These are phyloP conservation scores for Pomatorhinus ruficollis DNA, from an alignment of 2,113 vertebrate genomes.

Conservation along the genomic window DNA sequence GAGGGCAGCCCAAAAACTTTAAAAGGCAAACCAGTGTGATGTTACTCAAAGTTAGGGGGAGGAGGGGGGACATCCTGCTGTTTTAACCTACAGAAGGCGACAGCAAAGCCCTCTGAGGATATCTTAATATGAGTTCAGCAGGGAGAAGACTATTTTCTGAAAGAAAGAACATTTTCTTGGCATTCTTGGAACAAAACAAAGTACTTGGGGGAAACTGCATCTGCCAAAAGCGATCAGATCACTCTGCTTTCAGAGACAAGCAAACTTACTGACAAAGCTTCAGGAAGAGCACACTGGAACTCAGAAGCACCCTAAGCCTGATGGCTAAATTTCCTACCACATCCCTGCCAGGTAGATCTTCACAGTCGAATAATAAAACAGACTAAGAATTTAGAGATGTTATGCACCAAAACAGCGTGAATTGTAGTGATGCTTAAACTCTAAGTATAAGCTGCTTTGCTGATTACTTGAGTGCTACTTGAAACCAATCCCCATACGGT, in stretches of 20 bases:
- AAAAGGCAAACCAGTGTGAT: background rate
- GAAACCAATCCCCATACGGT: background rate
- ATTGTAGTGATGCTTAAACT: background rate
- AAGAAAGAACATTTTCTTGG: slow-evolving; percentile 53
- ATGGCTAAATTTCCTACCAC: slow-evolving; percentile 21
- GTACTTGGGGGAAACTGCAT: background rate
- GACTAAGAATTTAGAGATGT: background rate
- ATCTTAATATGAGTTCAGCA: background rate
- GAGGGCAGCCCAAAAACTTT: background rate
- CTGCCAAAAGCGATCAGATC: slow-evolving; percentile 57
- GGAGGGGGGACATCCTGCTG: background rate
- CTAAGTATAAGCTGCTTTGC: background rate
- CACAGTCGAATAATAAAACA: slow-evolving; percentile 21
- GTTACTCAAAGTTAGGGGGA: background rate
- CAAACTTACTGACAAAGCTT: slow-evolving; percentile 38
- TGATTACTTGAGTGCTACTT: background rate
- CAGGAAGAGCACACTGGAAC: background rate
- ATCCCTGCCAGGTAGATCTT: slow-evolving; percentile 24
- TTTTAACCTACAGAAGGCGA: slow-evolving; percentile 50
- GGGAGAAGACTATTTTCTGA: slow-evolving; percentile 10
- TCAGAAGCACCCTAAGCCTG: background rate
- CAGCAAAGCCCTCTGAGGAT: slow-evolving; percentile 22
- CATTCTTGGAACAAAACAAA: slow-evolving; percentile 48
- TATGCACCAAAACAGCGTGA: background rate
- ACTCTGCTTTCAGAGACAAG: background rate